These are phyloP conservation scores for Shargacucullia verbasci DNA, from an alignment of 2,888 invertebrate species.

Conservation along the genomic window DNA sequence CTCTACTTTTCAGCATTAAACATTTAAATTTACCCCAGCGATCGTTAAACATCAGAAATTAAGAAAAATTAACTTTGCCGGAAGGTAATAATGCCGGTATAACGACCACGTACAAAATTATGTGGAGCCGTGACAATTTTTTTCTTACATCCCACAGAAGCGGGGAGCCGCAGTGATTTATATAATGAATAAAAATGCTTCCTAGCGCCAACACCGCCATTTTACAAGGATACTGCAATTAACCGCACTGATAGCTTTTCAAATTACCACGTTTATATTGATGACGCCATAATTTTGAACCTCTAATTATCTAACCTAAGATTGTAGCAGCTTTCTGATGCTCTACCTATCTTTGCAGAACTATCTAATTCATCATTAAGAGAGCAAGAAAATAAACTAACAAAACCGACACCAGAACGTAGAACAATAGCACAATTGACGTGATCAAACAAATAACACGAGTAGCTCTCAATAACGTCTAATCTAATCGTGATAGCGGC, in stretches of 20 bases:
- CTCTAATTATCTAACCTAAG: constrained; percentile 20
- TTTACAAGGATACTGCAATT: constrained; percentile 83
- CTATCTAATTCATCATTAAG: constrained; percentile 5
- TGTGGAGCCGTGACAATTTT: constrained; percentile 86
- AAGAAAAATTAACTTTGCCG: constrained; percentile 84
- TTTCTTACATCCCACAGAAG: constrained; percentile 78
- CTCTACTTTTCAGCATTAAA: constrained; percentile 45
- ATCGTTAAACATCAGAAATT: constrained; percentile 79
- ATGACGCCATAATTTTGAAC: constrained; percentile 56
- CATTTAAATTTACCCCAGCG: constrained; percentile 57
- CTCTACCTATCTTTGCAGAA: constrained; percentile 10
- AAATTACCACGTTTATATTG: constrained; percentile 70
- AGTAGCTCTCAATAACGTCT: constrained; percentile 64
- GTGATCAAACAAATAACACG: constrained; percentile 62
- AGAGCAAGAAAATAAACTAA: constrained; percentile 41
- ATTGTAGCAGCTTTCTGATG: constrained; percentile 4
- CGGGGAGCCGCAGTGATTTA: constrained; percentile 83
- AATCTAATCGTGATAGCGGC: constrained; percentile 73
- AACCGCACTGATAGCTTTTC: constrained; percentile 77
- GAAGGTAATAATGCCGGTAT: constrained; percentile 73
- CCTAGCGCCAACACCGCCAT: constrained; percentile 66
- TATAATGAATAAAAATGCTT: constrained; percentile 89
- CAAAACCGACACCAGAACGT: constrained; percentile 14
- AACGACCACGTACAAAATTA: constrained; percentile 85
- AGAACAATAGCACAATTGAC: constrained; percentile 55